Conservation (phyloP, 2,797 vertebrate species). For the Chromis chromis region DNA sequence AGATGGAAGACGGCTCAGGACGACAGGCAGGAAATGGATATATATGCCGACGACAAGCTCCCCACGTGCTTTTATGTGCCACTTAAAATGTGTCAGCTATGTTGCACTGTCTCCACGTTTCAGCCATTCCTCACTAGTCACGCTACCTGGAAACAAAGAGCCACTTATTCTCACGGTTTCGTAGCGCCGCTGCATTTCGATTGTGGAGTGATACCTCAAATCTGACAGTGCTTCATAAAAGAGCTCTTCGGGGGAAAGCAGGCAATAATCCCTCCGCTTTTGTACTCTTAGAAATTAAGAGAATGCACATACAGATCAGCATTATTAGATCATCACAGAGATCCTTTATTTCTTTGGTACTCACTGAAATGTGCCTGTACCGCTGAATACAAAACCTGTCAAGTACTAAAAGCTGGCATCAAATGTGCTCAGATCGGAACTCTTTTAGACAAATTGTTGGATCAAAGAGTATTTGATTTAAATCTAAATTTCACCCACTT, state of each 20-base stretch:
- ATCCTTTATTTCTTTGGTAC: neutral
- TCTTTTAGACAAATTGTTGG: neutral
- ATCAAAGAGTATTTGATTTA: neutral
- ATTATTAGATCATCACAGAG: neutral
- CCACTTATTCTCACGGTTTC: constrained; percentile 45
- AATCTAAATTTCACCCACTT: neutral
- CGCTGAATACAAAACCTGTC: constrained; percentile 15
- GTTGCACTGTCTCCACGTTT: constrained; percentile 38
- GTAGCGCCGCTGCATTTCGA: constrained; percentile 29
- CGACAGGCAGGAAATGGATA: constrained; percentile 76
- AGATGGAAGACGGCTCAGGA: constrained; percentile 68
- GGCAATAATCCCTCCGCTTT: constrained; percentile 23
- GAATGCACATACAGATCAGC: neutral
- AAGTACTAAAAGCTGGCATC: neutral
- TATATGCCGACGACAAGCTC: constrained; percentile 52
- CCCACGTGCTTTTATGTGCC: constrained; percentile 56
- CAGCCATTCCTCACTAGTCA: constrained; percentile 31
- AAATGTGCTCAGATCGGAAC: neutral
- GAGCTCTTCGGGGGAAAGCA: constrained; percentile 24
- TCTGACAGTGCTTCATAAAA: constrained; percentile 39
- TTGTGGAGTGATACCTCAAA: constrained; percentile 34
- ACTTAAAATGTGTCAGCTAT: constrained; percentile 58
- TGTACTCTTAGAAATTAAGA: constrained; percentile 16
- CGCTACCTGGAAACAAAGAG: constrained; percentile 54
- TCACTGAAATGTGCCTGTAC: constrained; percentile 2